A percentile compares a stretch with the other conserved stretches of the same genome.
Conservation (phyloP, 2,113 vertebrate species). For the Engraulis encrasicolus region DNA sequence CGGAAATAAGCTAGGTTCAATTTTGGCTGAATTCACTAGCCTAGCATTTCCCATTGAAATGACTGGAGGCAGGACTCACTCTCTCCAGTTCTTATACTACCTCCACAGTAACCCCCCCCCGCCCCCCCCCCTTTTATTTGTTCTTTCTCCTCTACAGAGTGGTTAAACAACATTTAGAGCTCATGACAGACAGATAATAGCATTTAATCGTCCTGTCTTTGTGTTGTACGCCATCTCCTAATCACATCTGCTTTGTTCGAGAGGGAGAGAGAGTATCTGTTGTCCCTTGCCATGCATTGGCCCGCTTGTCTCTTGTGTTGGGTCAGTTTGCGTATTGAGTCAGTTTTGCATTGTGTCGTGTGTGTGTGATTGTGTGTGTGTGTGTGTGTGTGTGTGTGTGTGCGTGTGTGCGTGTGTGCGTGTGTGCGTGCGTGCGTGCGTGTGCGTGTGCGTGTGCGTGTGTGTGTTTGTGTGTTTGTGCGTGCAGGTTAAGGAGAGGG, state of each 20-base stretch:
- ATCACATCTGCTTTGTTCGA: background rate
- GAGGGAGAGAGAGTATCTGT: background rate
- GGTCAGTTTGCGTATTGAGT: slow-evolving; percentile 28
- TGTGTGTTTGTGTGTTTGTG: background rate
- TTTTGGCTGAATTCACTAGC: too few relatives aligned
- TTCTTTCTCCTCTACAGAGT: background rate
- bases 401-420: background rate
- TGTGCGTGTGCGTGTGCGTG: too few relatives aligned
- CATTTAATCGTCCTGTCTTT: background rate
- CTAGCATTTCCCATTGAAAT: too few relatives aligned
- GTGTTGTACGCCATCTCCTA: background rate
- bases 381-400: background rate
- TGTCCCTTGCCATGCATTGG: background rate
- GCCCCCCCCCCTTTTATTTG: background rate
- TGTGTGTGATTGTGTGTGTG: background rate
- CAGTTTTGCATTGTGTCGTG: too few relatives aligned
- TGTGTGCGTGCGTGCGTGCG: background rate
- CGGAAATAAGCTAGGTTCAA: too few relatives aligned
- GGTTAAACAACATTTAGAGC: background rate
- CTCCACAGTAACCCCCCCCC: background rate
- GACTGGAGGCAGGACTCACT: too few relatives aligned
- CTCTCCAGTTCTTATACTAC: too few relatives aligned
- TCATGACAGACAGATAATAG: background rate
- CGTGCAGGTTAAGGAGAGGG: too few relatives aligned
- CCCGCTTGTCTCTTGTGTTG: background rate